Percentiles rank a stretch among this genome's conserved stretches.
These are phyloP conservation scores for Drosophila sucinea DNA, from an alignment of 1,140 invertebrate genomes.

Conservation along the genomic window DNA sequence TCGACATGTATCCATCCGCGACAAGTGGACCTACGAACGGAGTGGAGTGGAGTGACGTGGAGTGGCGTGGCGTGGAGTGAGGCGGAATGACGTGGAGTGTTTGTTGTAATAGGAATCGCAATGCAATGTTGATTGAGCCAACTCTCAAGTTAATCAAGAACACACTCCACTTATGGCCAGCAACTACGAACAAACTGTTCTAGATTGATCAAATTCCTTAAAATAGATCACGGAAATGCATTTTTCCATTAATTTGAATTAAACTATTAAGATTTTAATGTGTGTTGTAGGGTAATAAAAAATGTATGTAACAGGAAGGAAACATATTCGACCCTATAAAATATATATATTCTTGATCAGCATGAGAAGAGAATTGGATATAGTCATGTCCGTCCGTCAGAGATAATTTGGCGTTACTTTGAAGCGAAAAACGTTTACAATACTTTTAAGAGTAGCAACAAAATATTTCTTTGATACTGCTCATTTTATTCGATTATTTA, in stretches of 20 bases:
- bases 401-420: too few species aligned
- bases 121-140: constrained; percentile 57
- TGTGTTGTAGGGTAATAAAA: too few species aligned
- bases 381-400: too few species aligned
- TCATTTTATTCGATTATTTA: too few species aligned
- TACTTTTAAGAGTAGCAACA: too few species aligned
- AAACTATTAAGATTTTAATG: not conserved
- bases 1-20: constrained; percentile 5
- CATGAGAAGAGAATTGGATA: too few species aligned
- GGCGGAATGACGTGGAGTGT: constrained; percentile 23
- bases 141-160: constrained; percentile 9
- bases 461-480: too few species aligned
- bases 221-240: constrained; percentile 3
- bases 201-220: constrained; percentile 8
- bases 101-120: constrained; percentile 53
- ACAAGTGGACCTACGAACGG: too few species aligned
- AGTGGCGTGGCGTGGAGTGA: not conserved
- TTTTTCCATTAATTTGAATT: not conserved
- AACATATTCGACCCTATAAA: too few species aligned
- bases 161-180: not conserved
- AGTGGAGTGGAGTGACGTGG: constrained; percentile 2
- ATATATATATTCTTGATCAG: too few species aligned
- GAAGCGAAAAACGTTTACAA: too few species aligned
- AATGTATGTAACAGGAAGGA: too few species aligned
- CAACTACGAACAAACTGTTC: constrained; percentile 26